A percentile compares a stretch with the other conserved stretches of the same genome.
Evolutionary conservation across 64 coral and sea anemone genomes (phyloP).

Genomic region (Pocillopora verrucosa): DNA sequence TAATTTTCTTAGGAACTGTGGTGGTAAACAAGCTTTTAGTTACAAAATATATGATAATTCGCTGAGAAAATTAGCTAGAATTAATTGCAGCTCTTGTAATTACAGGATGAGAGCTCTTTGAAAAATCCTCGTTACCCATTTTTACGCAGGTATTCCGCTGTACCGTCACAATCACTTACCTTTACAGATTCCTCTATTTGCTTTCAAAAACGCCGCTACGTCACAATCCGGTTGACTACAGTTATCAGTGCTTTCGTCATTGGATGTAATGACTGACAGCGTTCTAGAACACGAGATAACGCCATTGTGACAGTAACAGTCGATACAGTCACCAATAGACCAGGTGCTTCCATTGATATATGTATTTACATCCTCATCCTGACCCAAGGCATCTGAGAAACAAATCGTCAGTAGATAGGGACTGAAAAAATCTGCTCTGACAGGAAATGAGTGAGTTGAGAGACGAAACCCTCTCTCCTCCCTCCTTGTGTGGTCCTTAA

Average conservation of each 20-base stretch:
- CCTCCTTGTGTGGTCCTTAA: too few relatives aligned
- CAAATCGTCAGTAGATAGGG: neutral
- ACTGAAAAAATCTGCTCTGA: too few relatives aligned
- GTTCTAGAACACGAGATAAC: constrained; percentile 12
- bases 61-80: too few relatives aligned
- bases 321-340: constrained; percentile 19
- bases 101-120: too few relatives aligned
- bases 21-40: too few relatives aligned
- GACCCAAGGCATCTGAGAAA: constrained; percentile 11
- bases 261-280: neutral
- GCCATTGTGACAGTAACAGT: constrained; percentile 7
- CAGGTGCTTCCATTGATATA: constrained; percentile 44
- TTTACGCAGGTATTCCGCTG: too few relatives aligned
- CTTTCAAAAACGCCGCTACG: constrained; percentile 4
- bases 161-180: neutral
- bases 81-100: too few relatives aligned
- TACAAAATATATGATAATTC: too few relatives aligned
- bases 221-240: constrained; percentile 40
- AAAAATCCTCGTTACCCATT: too few relatives aligned
- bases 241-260: neutral
- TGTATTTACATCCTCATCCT: neutral
- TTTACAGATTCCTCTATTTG: constrained; percentile 10
- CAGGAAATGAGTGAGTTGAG: too few relatives aligned
- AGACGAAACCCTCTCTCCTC: too few relatives aligned
- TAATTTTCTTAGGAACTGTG: too few relatives aligned